Conservation (phyloP, 2,888 invertebrate genomes). For the Machimus atricapillus region DNA sequence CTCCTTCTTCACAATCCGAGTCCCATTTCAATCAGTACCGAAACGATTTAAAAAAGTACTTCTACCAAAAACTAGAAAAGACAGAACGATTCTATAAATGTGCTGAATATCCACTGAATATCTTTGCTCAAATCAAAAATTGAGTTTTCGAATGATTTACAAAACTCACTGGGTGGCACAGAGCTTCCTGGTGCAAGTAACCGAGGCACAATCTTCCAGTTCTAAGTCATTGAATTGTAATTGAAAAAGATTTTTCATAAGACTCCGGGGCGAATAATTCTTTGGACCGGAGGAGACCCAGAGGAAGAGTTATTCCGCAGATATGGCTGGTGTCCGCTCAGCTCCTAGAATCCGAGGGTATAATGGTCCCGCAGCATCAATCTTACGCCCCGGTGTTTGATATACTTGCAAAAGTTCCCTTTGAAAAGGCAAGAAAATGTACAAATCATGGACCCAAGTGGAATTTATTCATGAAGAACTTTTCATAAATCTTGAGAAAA, state of each 20-base stretch:
- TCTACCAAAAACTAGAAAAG: background rate
- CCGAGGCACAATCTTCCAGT: background rate
- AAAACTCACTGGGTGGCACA: background rate
- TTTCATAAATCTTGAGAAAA: slow-evolving; percentile 34
- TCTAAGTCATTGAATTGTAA: background rate
- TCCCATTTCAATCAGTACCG: background rate
- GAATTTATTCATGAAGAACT: slow-evolving; percentile 36
- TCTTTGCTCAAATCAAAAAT: background rate
- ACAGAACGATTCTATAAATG: background rate
- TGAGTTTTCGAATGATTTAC: background rate
- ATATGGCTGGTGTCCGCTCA: background rate
- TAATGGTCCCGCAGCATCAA: background rate
- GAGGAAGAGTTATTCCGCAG: background rate
- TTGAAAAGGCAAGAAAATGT: slow-evolving; percentile 15
- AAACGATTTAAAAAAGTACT: background rate
- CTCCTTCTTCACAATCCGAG: background rate
- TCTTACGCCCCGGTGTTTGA: background rate
- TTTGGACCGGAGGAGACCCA: background rate
- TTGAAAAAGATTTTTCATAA: background rate
- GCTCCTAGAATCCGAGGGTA: background rate
- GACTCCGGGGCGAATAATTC: background rate
- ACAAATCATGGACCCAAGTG: slow-evolving; percentile 22
- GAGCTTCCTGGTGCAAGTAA: background rate
- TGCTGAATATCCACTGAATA: background rate
- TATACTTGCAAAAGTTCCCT: background rate